A percentile compares a stretch with the other conserved stretches of the same genome.
Evolutionary conservation across 2,113 vertebrate species (phyloP).

Genomic region (Abramis brama): DNA sequence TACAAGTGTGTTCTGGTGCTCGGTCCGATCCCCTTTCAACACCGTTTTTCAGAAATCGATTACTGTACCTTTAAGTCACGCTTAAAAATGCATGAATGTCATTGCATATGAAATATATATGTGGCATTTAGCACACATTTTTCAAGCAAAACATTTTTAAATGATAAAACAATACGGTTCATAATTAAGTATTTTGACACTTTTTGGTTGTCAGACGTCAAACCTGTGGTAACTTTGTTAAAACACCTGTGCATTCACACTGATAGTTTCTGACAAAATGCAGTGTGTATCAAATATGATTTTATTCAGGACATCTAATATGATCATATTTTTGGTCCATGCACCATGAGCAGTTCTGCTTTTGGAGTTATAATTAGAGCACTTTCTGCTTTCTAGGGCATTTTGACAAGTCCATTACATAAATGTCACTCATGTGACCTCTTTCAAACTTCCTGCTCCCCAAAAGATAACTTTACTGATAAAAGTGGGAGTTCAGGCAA

Average conservation of each 20-base stretch:
- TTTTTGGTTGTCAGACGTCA: neutral
- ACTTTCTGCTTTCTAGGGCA: constrained; percentile 15
- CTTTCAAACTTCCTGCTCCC: neutral
- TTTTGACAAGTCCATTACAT: constrained; percentile 24
- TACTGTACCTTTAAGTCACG: too few relatives aligned
- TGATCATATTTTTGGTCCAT: constrained; percentile 8
- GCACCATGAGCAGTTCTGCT: constrained; percentile 6
- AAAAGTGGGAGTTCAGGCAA: neutral
- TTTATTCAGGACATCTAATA: neutral
- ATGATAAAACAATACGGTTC: neutral
- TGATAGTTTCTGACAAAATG: neutral
- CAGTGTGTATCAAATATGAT: neutral
- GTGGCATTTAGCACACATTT: too few relatives aligned
- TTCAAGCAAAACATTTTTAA: neutral
- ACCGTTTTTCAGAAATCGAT: too few relatives aligned
- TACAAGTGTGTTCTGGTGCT: too few relatives aligned
- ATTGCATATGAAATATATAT: neutral
- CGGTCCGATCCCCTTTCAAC: too few relatives aligned
- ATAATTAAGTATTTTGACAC: neutral
- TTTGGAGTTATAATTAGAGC: constrained; percentile 17
- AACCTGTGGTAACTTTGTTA: neutral
- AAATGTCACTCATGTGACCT: constrained; percentile 23
- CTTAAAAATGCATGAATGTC: neutral
- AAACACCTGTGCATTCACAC: neutral
- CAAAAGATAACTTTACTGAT: neutral